Percentiles rank a stretch among this genome's conserved stretches.
phyloP scores from a whole-genome alignment of 2,113 vertebrate species.

The Salvelinus namaycush region DNA sequence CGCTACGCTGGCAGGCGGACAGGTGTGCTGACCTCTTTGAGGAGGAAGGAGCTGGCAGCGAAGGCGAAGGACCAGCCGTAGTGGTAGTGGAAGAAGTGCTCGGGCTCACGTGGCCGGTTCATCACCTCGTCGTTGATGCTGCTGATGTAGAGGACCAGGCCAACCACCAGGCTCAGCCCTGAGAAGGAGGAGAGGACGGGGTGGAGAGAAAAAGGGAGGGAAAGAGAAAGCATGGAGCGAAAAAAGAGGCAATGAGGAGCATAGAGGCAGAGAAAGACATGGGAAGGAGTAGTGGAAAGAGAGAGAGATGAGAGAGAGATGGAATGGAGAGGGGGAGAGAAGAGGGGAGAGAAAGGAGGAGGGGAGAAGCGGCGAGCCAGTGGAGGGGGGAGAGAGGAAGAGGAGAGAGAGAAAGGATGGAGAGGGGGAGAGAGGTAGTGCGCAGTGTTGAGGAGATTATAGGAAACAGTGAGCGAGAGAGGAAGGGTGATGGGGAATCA shows the following conservation, averaged over 20 bases:
- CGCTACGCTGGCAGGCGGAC: not conserved
- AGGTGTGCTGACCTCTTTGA: slow-evolving; percentile 83
- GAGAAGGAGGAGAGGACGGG: not conserved
- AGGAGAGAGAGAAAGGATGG: not conserved
- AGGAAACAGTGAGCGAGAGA: not conserved
- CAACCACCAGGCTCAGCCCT: slow-evolving; percentile 85
- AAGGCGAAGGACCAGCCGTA: slow-evolving; percentile 96
- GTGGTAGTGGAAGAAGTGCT: slow-evolving; percentile 90
- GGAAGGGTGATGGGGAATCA: not conserved
- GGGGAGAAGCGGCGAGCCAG: not conserved
- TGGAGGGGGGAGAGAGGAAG: not conserved
- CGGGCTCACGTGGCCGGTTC: slow-evolving; percentile 88
- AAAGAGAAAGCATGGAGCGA: not conserved
- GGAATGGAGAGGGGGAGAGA: slow-evolving; percentile 47
- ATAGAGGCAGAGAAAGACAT: too few relatives aligned
- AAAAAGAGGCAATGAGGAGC: not conserved
- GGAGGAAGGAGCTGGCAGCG: slow-evolving; percentile 89
- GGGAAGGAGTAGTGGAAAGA: too few relatives aligned
- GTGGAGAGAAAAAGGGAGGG: not conserved
- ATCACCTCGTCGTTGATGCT: slow-evolving; percentile 95
- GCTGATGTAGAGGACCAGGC: slow-evolving; percentile 91
- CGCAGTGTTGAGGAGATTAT: not conserved
- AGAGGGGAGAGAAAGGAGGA: slow-evolving; percentile 6
- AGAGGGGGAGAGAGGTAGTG: too few relatives aligned
- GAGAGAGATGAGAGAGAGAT: too few relatives aligned